Conservation (phyloP, 2,797 vertebrate species). For the Delichon dasypus region DNA sequence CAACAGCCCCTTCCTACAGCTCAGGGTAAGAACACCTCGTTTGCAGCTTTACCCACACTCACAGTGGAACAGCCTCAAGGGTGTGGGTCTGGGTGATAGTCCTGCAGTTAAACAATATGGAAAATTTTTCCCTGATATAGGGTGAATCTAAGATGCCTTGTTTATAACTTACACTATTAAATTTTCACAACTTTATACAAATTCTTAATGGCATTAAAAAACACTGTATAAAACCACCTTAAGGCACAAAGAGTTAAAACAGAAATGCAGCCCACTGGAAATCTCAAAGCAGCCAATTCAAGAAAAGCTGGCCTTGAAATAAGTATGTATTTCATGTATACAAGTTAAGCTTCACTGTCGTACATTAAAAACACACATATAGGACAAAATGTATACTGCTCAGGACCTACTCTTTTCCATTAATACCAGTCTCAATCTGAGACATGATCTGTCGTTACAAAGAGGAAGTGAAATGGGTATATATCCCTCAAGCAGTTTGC, state of each 20-base stretch:
- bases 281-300: conserved; percentile 45
- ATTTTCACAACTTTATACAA: conserved; percentile 38
- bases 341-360: background rate
- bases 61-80: background rate
- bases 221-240: conserved; percentile 43
- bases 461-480: background rate
- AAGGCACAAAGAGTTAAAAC: conserved; percentile 55
- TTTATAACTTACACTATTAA: conserved; percentile 15
- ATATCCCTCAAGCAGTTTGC: background rate
- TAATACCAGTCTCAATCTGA: background rate
- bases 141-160: background rate
- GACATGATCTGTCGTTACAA: background rate
- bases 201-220: conserved; percentile 26
- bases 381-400: background rate
- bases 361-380: background rate
- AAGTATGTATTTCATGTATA: background rate
- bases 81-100: background rate
- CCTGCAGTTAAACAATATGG: background rate
- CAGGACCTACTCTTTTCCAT: background rate
- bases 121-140: background rate
- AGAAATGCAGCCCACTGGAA: background rate
- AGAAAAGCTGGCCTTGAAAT: conserved; percentile 34
- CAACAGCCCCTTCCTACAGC: background rate
- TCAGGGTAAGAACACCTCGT: rapidly evolving
- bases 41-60: background rate